A percentile compares a stretch with the other conserved stretches of the same genome.
phyloP scores from a whole-genome alignment of 2,888 invertebrate genomes.

The Dicyrtomina minuta region DNA sequence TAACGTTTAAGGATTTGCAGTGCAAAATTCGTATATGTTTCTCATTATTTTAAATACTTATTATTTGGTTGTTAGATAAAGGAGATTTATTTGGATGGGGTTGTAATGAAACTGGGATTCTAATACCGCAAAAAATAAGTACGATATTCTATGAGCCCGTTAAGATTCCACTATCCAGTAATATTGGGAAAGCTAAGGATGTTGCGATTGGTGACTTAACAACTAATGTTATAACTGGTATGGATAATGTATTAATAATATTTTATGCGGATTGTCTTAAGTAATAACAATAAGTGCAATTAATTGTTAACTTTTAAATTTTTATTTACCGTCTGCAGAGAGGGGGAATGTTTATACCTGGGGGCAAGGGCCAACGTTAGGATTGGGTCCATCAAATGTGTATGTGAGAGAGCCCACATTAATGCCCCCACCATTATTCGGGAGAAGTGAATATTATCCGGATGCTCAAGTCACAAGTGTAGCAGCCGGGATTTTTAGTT shows the following conservation, averaged over 20 bases:
- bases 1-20: background rate
- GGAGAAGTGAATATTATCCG: constrained; percentile 77
- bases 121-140: constrained; percentile 61
- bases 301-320: background rate
- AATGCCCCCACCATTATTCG: constrained; percentile 80
- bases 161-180: constrained; percentile 64
- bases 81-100: constrained; percentile 97
- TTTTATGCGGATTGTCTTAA: too few species aligned
- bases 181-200: constrained; percentile 74
- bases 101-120: constrained; percentile 88
- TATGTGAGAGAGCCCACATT: constrained; percentile 67
- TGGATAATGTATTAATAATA: too few species aligned
- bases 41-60: background rate
- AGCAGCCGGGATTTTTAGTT: constrained; percentile 71
- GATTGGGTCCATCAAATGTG: constrained; percentile 78
- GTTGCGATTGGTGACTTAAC: constrained; percentile 84
- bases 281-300: background rate
- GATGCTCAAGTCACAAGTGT: constrained; percentile 68
- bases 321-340: constrained; percentile 61
- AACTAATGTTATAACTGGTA: constrained; percentile 80
- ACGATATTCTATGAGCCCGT: constrained; percentile 72
- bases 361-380: constrained; percentile 87
- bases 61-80: constrained; percentile 63
- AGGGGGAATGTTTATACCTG: constrained; percentile 83
- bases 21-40: background rate